Percentiles rank a stretch among this genome's conserved stretches.
Evolutionary conservation across 2,797 vertebrate genomes (phyloP).

Genomic region (Rhadinocentrus ornatus): DNA sequence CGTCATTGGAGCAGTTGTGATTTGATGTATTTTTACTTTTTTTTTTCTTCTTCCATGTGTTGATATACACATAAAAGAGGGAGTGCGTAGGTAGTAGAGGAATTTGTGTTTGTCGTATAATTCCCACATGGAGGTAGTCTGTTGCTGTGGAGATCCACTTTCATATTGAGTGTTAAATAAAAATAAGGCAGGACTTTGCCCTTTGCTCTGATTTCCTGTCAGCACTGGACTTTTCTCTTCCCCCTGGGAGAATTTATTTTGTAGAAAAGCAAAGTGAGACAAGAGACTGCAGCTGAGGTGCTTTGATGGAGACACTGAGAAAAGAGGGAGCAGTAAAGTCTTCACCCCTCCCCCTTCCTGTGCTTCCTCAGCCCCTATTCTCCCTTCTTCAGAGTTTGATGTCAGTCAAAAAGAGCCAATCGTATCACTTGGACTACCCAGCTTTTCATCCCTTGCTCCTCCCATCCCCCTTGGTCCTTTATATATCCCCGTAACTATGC

Average conservation of each 20-base stretch:
- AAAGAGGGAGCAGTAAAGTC: constrained; percentile 67
- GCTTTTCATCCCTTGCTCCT: constrained; percentile 64
- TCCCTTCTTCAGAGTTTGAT: constrained; percentile 70
- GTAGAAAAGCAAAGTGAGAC: constrained; percentile 20
- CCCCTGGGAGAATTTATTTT: constrained; percentile 9
- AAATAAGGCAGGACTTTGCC: constrained; percentile 31
- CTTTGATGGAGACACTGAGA: constrained; percentile 63
- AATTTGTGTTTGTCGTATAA: constrained; percentile 14
- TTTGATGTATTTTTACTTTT: constrained; percentile 13
- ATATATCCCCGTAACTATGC: constrained; percentile 75
- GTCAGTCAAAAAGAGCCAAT: constrained; percentile 78
- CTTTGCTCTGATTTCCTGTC: constrained; percentile 8
- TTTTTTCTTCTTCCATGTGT: constrained; percentile 22
- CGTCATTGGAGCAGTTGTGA: not conserved
- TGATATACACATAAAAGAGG: not conserved
- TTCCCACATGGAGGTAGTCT: constrained; percentile 23
- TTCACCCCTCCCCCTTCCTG: constrained; percentile 74
- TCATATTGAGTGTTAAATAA: not conserved
- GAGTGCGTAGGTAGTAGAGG: constrained; percentile 14
- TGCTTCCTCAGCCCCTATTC: constrained; percentile 66
- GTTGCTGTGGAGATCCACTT: constrained; percentile 7
- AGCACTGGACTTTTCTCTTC: constrained; percentile 8
- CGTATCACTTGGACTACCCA: constrained; percentile 53
- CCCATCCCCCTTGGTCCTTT: constrained; percentile 64
- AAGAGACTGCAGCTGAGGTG: constrained; percentile 39